Percentiles rank a stretch among this genome's conserved stretches.
phyloP scores from a whole-genome alignment of 1,140 invertebrate species.

The Sinella curviseta region DNA sequence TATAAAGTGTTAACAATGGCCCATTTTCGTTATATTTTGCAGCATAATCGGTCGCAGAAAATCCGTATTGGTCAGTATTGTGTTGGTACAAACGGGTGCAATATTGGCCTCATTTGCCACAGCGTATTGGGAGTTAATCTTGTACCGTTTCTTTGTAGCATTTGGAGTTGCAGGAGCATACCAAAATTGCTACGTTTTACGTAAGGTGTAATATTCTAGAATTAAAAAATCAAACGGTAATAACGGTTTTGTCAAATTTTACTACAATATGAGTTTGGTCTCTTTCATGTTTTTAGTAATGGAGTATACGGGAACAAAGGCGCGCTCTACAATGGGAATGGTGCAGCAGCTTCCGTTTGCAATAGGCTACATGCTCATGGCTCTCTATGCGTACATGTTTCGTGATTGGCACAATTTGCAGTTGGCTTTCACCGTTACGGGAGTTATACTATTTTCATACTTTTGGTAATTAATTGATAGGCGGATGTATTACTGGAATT shows the following conservation, averaged over 20 bases:
- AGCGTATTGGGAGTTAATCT: slow-evolving; percentile 66
- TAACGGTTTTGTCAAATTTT: background rate
- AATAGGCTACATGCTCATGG: slow-evolving; percentile 73
- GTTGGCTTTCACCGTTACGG: slow-evolving; percentile 68
- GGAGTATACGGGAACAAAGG: slow-evolving; percentile 33
- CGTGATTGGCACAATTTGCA: slow-evolving; percentile 73
- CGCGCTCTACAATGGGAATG: slow-evolving; percentile 35
- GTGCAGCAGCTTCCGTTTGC: slow-evolving; percentile 49
- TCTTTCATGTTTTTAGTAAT: slow-evolving; percentile 28
- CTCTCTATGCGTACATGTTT: slow-evolving; percentile 69
- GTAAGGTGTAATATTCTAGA: slow-evolving; percentile 48
- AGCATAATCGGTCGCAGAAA: slow-evolving; percentile 50
- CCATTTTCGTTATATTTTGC: no score
- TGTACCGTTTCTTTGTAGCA: slow-evolving; percentile 64
- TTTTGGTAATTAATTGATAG: slow-evolving; percentile 60
- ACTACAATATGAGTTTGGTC: background rate
- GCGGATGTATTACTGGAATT: slow-evolving; percentile 26
- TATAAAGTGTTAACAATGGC: no score
- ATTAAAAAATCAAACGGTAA: background rate
- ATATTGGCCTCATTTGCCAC: slow-evolving; percentile 62
- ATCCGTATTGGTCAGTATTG: slow-evolving; percentile 50
- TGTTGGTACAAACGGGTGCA: slow-evolving; percentile 44
- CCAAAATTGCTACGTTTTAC: slow-evolving; percentile 69
- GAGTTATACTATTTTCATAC: slow-evolving; percentile 65
- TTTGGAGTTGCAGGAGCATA: slow-evolving; percentile 71